Conservation (phyloP, 2,888 invertebrate genomes). For the Agonum fuliginosum region DNA sequence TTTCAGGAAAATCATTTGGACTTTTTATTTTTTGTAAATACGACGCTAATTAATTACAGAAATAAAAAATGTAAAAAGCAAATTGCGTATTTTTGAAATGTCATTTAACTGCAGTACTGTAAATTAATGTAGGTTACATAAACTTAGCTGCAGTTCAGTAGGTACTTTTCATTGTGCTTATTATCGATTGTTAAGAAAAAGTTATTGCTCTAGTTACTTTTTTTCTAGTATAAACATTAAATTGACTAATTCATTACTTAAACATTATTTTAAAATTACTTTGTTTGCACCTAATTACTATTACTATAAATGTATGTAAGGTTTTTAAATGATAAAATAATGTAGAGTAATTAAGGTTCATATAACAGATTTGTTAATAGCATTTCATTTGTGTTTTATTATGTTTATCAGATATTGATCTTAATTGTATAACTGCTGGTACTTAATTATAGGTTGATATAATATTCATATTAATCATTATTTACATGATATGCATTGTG, state of each 20-base stretch:
- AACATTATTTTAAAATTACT: too few species aligned
- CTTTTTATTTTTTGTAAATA: too few species aligned
- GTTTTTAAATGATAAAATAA: too few species aligned
- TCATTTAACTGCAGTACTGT: neutral
- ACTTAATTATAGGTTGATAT: neutral
- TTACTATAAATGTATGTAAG: too few species aligned
- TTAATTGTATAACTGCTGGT: neutral
- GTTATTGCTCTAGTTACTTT: too few species aligned
- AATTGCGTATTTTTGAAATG: neutral
- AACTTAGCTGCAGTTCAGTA: neutral
- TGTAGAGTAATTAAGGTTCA: neutral
- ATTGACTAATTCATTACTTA: too few species aligned
- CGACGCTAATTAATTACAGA: too few species aligned
- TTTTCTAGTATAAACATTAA: too few species aligned
- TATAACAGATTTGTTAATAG: neutral
- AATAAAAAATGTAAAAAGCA: neutral
- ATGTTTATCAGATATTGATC: neutral
- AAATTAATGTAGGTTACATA: conserved; percentile 3
- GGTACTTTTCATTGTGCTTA: neutral
- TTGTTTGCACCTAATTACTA: too few species aligned
- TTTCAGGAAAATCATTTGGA: too few species aligned
- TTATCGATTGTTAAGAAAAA: neutral
- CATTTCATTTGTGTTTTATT: neutral
- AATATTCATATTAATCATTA: neutral
- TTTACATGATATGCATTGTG: too few species aligned